Base-by-base conservation (phyloP, 2,888 invertebrate species). In the Branchipolynoe longqiensis region DNA sequence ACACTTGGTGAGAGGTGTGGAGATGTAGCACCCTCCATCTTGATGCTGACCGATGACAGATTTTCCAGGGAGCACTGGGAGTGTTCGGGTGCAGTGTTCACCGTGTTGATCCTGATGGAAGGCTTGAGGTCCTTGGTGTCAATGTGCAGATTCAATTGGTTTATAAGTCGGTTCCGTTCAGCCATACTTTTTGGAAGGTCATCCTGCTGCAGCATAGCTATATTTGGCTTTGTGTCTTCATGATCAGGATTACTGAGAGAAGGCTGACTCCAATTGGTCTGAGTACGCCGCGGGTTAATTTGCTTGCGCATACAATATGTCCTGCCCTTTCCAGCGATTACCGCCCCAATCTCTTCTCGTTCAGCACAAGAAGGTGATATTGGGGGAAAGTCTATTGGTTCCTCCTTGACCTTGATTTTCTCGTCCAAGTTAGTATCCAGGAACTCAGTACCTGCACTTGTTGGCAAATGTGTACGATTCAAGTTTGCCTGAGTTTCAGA, bases 361-460 rank as follows among this genome's bases (percentile, higher is more conserved):
- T 48, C 48, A n/a, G n/a, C n/a, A n/a, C n/a, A n/a, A n/a, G n/a
- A n/a, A n/a, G n/a, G n/a, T n/a, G n/a, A n/a, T n/a, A n/a, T n/a
- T n/a, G n/a, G n/a, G n/a, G n/a, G n/a, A n/a, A n/a, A n/a, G 31
- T 62, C 62, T 12, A 69, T 38, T 22, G 69, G 69, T 36, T 69
- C 78, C 31, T 78, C 41, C 31, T 78, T 78, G 38, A 69, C n/a
- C n/a, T 69, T 69, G 1, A 78, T 25, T 41, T 78, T 78, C 48
- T 25, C 78, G 22, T 31, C 18, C 2, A 78, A 28, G 12, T 54
- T 48, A 1, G 31, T 22, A n/a, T 31, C 48, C 28, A 41, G 78
- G 41, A 31, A 78, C 18, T 14, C 48, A 8, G 25, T 48, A 25
- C 25, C 31, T 18, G 62, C 28, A 62, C 31, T 62, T 1, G 62